Evolutionary conservation across 2,888 invertebrate genomes (phyloP).

Genomic region (Corythucha ciliata): DNA sequence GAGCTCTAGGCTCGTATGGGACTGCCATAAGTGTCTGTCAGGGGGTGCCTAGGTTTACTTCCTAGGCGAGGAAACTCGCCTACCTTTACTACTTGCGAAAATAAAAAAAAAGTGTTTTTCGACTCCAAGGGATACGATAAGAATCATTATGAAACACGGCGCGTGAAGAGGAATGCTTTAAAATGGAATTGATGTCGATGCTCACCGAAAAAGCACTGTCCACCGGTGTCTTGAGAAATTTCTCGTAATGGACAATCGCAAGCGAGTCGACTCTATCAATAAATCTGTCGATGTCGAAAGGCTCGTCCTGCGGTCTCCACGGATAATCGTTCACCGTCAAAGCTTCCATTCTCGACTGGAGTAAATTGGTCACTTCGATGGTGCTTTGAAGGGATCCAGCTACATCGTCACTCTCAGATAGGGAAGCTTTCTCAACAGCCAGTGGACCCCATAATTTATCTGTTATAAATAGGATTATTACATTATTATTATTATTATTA

Average conservation of each 20-base stretch:
- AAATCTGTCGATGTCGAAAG: conserved; percentile 56
- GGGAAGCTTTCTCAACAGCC: conserved; percentile 13
- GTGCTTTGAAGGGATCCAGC: conserved; percentile 19
- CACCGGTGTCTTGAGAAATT: conserved; percentile 46
- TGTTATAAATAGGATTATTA: conserved; percentile 2
- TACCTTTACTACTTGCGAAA: background rate
- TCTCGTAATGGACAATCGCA: conserved; percentile 60
- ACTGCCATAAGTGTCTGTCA: too few species aligned
- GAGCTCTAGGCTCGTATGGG: too few species aligned
- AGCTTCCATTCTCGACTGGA: conserved; percentile 24
- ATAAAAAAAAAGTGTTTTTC: background rate
- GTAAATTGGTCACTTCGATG: conserved; percentile 24
- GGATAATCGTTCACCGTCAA: conserved; percentile 39
- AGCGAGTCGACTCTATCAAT: conserved; percentile 50
- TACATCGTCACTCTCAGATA: conserved; percentile 22
- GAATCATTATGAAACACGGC: background rate
- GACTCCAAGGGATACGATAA: background rate
- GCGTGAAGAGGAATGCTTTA: background rate
- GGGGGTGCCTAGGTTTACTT: too few species aligned
- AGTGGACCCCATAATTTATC: conserved; percentile 13
- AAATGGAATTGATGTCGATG: too few species aligned
- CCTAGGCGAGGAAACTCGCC: too few species aligned
- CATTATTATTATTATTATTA: too few species aligned
- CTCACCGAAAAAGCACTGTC: too few species aligned
- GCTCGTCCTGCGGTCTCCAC: conserved; percentile 51